A percentile compares a stretch with the other conserved stretches of the same genome.
phyloP scores from a whole-genome alignment of 2,113 vertebrate species.

The Myrmecophaga tridactyla region DNA sequence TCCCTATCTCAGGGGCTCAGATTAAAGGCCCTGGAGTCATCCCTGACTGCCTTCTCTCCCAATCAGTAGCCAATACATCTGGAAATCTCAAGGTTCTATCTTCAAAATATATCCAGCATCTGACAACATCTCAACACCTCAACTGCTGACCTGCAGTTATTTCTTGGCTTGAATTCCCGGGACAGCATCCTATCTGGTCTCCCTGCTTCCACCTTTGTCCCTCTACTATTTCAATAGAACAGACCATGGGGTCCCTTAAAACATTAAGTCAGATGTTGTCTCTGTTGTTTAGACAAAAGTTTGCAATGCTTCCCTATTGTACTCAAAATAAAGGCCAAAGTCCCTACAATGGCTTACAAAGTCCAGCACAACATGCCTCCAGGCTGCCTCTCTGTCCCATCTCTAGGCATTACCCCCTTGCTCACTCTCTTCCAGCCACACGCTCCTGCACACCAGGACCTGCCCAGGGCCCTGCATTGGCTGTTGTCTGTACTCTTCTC shows the following conservation, averaged over 20 bases:
- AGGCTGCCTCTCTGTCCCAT: background rate
- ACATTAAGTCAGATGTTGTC: background rate
- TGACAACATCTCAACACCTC: background rate
- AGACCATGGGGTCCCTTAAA: background rate
- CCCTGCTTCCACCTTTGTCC: background rate
- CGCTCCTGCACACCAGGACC: too few species aligned
- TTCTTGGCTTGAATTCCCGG: background rate
- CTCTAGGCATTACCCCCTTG: background rate
- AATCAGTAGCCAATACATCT: background rate
- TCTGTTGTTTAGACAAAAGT: background rate
- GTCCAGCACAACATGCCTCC: rapidly evolving
- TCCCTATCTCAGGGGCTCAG: background rate
- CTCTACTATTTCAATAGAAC: background rate
- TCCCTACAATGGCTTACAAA: background rate
- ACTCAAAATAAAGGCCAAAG: background rate
- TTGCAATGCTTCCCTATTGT: background rate
- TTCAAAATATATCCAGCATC: background rate
- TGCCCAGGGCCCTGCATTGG: background rate
- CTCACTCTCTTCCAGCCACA: too few species aligned
- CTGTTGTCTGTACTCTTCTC: background rate
- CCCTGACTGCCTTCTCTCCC: background rate
- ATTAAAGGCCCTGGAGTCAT: background rate
- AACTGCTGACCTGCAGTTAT: background rate
- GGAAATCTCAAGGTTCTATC: background rate
- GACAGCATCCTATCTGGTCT: background rate